phyloP scores from a whole-genome alignment of 2,888 invertebrate genomes.

The Acronicta psi region DNA sequence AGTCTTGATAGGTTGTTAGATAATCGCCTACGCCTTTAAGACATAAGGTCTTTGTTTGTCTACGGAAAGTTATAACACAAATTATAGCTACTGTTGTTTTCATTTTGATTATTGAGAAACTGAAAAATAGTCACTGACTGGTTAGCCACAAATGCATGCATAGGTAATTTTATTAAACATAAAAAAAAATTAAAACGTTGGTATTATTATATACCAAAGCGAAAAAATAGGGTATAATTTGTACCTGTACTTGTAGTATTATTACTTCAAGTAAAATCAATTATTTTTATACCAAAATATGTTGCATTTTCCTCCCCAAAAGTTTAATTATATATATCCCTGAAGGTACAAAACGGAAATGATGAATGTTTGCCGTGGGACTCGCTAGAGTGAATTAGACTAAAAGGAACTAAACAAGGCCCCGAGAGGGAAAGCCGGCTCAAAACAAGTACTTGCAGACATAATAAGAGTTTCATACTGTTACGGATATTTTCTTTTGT shows the following conservation, averaged over 20 bases:
- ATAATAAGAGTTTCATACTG: conserved; percentile 21
- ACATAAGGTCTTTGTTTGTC: not conserved
- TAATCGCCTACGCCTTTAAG: conserved; percentile 11
- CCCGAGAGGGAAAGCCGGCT: conserved; percentile 21
- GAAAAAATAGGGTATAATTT: too few relatives aligned
- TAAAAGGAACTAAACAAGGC: conserved; percentile 52
- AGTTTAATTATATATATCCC: conserved; percentile 31
- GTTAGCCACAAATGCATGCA: too few relatives aligned
- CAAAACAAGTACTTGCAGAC: conserved; percentile 18
- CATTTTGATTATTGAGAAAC: too few relatives aligned
- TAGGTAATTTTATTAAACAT: too few relatives aligned
- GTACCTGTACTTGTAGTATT: too few relatives aligned
- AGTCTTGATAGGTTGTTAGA: conserved; percentile 42
- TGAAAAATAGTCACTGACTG: too few relatives aligned
- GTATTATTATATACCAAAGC: too few relatives aligned
- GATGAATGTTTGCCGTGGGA: conserved; percentile 50
- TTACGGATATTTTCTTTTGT: conserved; percentile 5
- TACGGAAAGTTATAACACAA: too few relatives aligned
- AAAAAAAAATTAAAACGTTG: too few relatives aligned
- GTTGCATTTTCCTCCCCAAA: not conserved
- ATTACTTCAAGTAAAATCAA: too few relatives aligned
- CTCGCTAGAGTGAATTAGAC: conserved; percentile 47
- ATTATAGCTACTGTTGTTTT: too few relatives aligned
- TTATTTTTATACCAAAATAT: too few relatives aligned
- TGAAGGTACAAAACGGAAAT: conserved; percentile 29